Percentiles rank a stretch among this genome's conserved stretches.
Conservation (phyloP, 2,113 vertebrate species). For the Sinocyclocheilus anophthalmus region DNA sequence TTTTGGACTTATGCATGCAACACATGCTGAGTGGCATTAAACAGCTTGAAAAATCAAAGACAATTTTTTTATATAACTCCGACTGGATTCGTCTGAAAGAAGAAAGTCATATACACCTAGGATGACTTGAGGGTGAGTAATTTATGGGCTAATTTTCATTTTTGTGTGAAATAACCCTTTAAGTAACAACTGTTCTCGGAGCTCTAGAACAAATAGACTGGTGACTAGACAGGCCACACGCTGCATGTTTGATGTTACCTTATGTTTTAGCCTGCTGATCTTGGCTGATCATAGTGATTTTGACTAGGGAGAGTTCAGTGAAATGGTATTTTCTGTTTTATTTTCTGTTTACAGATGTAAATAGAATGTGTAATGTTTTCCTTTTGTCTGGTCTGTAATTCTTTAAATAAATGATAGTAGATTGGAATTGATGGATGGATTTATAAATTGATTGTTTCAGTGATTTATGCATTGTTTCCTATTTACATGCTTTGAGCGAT, state of each 20-base stretch:
- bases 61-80: too few species aligned
- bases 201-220: conserved; percentile 4
- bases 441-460: background rate
- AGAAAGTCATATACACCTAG: too few species aligned
- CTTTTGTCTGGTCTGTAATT: background rate
- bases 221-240: background rate
- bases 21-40: too few species aligned
- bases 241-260: background rate
- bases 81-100: too few species aligned
- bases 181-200: conserved; percentile 36
- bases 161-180: background rate
- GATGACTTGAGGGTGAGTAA: too few species aligned
- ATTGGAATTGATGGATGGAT: background rate
- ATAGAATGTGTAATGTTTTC: background rate
- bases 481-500: background rate
- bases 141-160: too few species aligned
- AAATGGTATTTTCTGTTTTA: background rate
- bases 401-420: background rate
- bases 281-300: conserved; percentile 3
- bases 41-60: too few species aligned
- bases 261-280: background rate
- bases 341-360: background rate
- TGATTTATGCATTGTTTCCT: background rate
- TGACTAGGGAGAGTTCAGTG: background rate
- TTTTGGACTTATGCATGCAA: too few species aligned